These are phyloP conservation scores for Nemoura dubitans DNA, from an alignment of 2,888 invertebrate genomes.

Conservation along the genomic window DNA sequence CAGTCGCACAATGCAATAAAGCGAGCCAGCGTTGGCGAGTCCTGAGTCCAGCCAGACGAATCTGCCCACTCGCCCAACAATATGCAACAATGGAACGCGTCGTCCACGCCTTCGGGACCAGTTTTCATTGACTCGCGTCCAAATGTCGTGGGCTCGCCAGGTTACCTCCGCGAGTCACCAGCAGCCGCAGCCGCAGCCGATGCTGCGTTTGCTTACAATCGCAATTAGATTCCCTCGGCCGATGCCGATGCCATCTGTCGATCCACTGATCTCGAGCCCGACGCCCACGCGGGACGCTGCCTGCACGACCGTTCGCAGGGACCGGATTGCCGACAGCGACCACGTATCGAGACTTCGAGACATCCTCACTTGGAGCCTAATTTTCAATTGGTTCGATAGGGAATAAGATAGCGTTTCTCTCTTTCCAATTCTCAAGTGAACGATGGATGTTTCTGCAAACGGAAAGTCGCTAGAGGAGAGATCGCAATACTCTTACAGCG, in stretches of 20 bases:
- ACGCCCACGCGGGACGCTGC: neutral
- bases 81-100: neutral
- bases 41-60: neutral
- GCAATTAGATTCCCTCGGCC: neutral
- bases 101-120: slow-evolving; percentile 18
- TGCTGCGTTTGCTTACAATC: neutral
- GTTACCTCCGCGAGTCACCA: too few species aligned
- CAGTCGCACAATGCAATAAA: neutral
- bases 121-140: neutral
- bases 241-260: neutral
- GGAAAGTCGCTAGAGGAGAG: too few species aligned
- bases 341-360: too few species aligned
- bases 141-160: neutral
- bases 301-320: too few species aligned
- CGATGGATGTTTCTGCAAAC: too few species aligned
- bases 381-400: too few species aligned
- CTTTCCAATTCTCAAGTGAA: too few species aligned
- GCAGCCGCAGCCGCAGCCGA: neutral
- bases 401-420: too few species aligned
- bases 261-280: neutral
- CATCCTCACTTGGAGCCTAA: too few species aligned
- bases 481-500: too few species aligned
- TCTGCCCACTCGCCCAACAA: slow-evolving; percentile 3
- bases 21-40: neutral
- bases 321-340: too few species aligned